A percentile compares a stretch with the other conserved stretches of the same genome.
phyloP scores from a whole-genome alignment of 2,797 vertebrate species.

The Sandelia bainsii region DNA sequence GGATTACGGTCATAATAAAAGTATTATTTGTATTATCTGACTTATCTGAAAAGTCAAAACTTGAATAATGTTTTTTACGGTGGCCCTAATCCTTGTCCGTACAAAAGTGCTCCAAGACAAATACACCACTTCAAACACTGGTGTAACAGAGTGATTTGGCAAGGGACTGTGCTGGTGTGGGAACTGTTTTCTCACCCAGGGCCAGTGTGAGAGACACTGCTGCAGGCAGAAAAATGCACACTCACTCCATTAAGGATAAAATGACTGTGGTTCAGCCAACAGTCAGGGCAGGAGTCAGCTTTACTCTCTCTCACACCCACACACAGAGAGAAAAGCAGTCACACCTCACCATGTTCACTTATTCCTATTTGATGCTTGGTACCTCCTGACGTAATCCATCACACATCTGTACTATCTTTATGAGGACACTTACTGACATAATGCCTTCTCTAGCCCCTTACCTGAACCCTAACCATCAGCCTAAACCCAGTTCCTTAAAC shows the following conservation, averaged over 20 bases:
- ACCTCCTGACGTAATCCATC: not conserved
- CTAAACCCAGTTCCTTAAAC: too few relatives aligned
- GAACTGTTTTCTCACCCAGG: constrained; percentile 54
- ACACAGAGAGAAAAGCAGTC: constrained; percentile 14
- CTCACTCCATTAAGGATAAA: constrained; percentile 32
- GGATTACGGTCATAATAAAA: too few relatives aligned
- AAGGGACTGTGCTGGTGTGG: constrained; percentile 11
- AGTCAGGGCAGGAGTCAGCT: constrained; percentile 52
- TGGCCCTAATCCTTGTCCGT: too few relatives aligned
- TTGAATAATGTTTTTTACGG: too few relatives aligned
- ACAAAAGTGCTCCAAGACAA: not conserved
- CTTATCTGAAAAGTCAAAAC: too few relatives aligned
- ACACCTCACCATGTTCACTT: not conserved
- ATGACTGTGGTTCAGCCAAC: constrained; percentile 69
- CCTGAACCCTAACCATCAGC: too few relatives aligned
- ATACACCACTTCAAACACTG: not conserved
- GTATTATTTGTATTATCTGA: too few relatives aligned
- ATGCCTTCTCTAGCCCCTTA: too few relatives aligned
- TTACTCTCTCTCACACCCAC: constrained; percentile 12
- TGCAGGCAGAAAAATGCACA: constrained; percentile 39
- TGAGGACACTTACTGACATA: too few relatives aligned
- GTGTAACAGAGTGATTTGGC: not conserved
- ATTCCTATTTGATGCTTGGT: constrained; percentile 6
- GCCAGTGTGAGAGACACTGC: constrained; percentile 30
- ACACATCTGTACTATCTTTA: too few relatives aligned